phyloP scores from a whole-genome alignment of 1,140 invertebrate genomes.

The Ganaspis sp. region DNA sequence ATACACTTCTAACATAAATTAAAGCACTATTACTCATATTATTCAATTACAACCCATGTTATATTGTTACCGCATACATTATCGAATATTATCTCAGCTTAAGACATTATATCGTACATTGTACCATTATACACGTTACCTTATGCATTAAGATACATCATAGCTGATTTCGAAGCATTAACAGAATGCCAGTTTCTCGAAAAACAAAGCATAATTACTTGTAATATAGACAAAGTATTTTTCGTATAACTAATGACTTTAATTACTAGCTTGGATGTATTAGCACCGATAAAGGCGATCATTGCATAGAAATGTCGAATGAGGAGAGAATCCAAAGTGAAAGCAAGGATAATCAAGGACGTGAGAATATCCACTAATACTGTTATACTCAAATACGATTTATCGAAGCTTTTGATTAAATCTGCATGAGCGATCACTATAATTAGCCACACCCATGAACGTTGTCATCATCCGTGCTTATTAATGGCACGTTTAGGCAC shows the following conservation, averaged over 20 bases:
- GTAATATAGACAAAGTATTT: no score
- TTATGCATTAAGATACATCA: no score
- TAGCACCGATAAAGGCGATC: background rate
- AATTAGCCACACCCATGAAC: constrained; percentile 65
- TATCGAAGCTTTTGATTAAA: constrained; percentile 55
- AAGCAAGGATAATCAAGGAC: constrained; percentile 45
- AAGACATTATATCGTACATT: no score
- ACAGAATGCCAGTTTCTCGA: background rate
- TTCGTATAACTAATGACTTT: background rate
- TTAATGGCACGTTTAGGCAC: constrained; percentile 62
- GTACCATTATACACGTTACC: no score
- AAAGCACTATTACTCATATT: no score
- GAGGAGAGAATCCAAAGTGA: constrained; percentile 39
- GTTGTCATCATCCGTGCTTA: constrained; percentile 64
- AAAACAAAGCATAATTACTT: no score
- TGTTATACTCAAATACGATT: constrained; percentile 37
- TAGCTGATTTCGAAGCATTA: no score
- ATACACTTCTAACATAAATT: no score
- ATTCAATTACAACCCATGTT: no score
- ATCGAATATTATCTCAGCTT: no score
- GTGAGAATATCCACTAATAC: constrained; percentile 41
- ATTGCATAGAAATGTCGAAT: background rate
- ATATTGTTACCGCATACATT: no score
- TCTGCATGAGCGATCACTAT: constrained; percentile 61
- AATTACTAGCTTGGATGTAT: background rate